A percentile compares a stretch with the other conserved stretches of the same genome.
Conservation (phyloP, 2,797 vertebrate species). For the Eleutherodactylus coqui region DNA sequence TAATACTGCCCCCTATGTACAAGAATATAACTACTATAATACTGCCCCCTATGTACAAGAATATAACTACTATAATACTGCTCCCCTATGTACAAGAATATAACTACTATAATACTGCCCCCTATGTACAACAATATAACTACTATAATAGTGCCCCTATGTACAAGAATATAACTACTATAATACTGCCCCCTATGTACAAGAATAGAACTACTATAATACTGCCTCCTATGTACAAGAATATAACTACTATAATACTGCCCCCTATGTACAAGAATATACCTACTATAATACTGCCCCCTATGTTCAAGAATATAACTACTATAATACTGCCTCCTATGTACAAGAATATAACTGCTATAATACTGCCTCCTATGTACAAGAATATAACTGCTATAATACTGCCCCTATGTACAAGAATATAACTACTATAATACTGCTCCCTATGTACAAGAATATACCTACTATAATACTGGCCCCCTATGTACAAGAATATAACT, state of each 20-base stretch:
- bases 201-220: conserved; percentile 11
- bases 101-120: not conserved
- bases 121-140: conserved; percentile 10
- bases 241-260: conserved; percentile 3
- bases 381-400: conserved; percentile 8
- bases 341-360: not conserved
- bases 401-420: not conserved
- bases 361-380: not conserved
- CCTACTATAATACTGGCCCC: not conserved
- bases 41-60: not conserved
- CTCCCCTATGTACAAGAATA: not conserved
- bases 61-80: conserved; percentile 12
- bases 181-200: not conserved
- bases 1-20: conserved; percentile 4
- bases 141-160: conserved; percentile 16
- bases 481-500: conserved; percentile 9
- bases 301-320: not conserved
- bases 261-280: not conserved
- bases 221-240: not conserved
- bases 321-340: not conserved
- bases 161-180: conserved; percentile 10
- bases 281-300: not conserved
- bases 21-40: conserved; percentile 8
- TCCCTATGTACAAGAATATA: no score
- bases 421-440: conserved; percentile 1